Conservation (phyloP, 2,888 invertebrate genomes). For the Cryptophagus acutangulus region DNA sequence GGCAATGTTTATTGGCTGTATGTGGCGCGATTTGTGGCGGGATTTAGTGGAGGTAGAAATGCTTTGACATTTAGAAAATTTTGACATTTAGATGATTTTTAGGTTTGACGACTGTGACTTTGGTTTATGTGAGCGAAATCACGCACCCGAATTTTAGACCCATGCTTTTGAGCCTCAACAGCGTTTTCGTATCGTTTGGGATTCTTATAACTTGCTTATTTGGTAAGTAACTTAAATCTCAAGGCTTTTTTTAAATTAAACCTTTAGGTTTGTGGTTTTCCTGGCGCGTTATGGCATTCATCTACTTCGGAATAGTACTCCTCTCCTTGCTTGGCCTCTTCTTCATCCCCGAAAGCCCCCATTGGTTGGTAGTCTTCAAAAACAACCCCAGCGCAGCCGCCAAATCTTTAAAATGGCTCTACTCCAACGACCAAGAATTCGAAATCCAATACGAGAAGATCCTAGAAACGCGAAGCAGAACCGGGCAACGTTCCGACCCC, state of each 20-base stretch:
- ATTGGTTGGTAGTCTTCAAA: slow-evolving; percentile 52
- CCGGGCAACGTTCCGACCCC: slow-evolving; percentile 21
- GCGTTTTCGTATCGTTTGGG: slow-evolving; percentile 56
- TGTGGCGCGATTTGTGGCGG: slow-evolving; percentile 51
- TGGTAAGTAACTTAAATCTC: slow-evolving; percentile 31
- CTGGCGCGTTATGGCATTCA: slow-evolving; percentile 51
- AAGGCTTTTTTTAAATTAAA: slow-evolving; percentile 18
- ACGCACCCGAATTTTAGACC: slow-evolving; percentile 52
- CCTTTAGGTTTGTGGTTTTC: slow-evolving; percentile 45
- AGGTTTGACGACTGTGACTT: slow-evolving; percentile 52
- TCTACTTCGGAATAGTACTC: slow-evolving; percentile 44
- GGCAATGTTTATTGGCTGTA: slow-evolving; percentile 49
- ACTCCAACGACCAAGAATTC: slow-evolving; percentile 34
- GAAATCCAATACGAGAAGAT: slow-evolving; percentile 25
- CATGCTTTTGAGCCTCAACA: slow-evolving; percentile 54
- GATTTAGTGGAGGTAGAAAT: slow-evolving; percentile 48
- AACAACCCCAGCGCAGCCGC: slow-evolving; percentile 40
- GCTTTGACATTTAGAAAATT: too few species aligned
- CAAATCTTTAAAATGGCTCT: slow-evolving; percentile 48
- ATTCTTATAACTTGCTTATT: slow-evolving; percentile 53
- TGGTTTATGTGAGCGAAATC: slow-evolving; percentile 57
- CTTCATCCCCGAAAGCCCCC: slow-evolving; percentile 55
- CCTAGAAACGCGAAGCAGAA: not conserved
- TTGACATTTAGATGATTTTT: slow-evolving; percentile 13
- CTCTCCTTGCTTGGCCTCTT: slow-evolving; percentile 42